Evolutionary conservation across 2,888 invertebrate species (phyloP).

Genomic region (Ormyrus nitidulus): DNA sequence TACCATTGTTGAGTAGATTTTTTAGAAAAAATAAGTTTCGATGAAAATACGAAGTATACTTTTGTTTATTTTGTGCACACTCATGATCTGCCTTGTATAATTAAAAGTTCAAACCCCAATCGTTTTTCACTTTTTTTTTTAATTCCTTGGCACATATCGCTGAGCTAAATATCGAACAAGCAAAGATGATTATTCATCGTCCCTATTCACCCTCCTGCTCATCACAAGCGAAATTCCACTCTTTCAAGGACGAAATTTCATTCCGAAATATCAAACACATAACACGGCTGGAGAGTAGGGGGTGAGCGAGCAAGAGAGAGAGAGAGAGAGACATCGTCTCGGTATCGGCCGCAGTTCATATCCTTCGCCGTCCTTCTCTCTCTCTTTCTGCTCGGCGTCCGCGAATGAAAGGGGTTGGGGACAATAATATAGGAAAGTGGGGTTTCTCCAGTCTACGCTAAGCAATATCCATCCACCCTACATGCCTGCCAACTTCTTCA

Average conservation of each 20-base stretch:
- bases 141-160: no score
- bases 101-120: no score
- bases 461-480: slow-evolving; percentile 74
- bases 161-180: background rate
- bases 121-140: no score
- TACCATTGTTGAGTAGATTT: no score
- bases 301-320: background rate
- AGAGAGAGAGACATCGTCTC: background rate
- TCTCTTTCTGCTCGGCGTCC: slow-evolving; percentile 1
- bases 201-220: background rate
- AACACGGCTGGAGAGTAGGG: background rate
- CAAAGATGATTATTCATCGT: background rate
- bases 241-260: slow-evolving; percentile 35
- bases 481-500: slow-evolving; percentile 72
- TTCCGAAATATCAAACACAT: slow-evolving; percentile 33
- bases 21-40: no score
- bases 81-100: no score
- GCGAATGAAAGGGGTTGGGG: slow-evolving; percentile 67
- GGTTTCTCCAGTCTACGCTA: slow-evolving; percentile 67
- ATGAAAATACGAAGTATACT: no score
- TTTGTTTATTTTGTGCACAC: no score
- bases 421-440: slow-evolving; percentile 73
- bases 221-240: slow-evolving; percentile 22
- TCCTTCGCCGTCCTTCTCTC: slow-evolving; percentile 20
- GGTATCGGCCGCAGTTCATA: slow-evolving; percentile 44